These are phyloP conservation scores for Nilaparvata lugens DNA, from an alignment of 1,140 invertebrate genomes.

Conservation along the genomic window DNA sequence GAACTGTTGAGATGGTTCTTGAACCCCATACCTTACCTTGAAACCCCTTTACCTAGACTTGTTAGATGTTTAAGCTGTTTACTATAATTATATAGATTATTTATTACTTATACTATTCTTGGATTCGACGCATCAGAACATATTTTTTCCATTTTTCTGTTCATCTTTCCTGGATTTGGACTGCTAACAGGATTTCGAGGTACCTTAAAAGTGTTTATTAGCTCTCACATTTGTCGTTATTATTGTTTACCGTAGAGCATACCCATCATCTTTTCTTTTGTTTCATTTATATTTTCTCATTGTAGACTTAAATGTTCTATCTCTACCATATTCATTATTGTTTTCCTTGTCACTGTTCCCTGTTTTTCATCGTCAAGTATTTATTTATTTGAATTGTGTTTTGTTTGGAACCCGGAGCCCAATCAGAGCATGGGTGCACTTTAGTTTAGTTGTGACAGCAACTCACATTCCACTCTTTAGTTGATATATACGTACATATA, in stretches of 20 bases:
- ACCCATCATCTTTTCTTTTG: constrained; percentile 9
- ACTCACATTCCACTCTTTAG: constrained; percentile 3
- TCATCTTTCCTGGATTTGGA: constrained; percentile 43
- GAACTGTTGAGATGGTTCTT: constrained; percentile 98
- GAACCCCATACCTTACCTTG: constrained; percentile 29
- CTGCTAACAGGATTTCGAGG: constrained; percentile 62
- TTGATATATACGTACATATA: constrained; percentile 6
- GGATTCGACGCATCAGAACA: constrained; percentile 1
- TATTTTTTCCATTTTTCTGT: constrained; percentile 41
- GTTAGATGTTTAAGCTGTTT: constrained; percentile 6
- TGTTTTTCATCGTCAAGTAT: constrained; percentile 12
- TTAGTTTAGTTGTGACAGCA: constrained; percentile 22
- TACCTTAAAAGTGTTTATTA: constrained; percentile 42
- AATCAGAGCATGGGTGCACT: constrained; percentile 23
- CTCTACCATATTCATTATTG: constrained; percentile 6
- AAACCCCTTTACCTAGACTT: neutral
- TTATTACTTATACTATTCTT: constrained; percentile 22
- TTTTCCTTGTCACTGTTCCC: constrained; percentile 18
- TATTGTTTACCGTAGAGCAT: constrained; percentile 19
- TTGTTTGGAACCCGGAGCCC: constrained; percentile 15
- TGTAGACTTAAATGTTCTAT: constrained; percentile 16
- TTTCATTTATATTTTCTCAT: constrained; percentile 10
- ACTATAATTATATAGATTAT: constrained; percentile 2
- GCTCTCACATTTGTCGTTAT: constrained; percentile 18
- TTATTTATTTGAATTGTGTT: constrained; percentile 13